Base-by-base conservation (phyloP, 2,888 invertebrate genomes). In the Torymus auratus region DNA sequence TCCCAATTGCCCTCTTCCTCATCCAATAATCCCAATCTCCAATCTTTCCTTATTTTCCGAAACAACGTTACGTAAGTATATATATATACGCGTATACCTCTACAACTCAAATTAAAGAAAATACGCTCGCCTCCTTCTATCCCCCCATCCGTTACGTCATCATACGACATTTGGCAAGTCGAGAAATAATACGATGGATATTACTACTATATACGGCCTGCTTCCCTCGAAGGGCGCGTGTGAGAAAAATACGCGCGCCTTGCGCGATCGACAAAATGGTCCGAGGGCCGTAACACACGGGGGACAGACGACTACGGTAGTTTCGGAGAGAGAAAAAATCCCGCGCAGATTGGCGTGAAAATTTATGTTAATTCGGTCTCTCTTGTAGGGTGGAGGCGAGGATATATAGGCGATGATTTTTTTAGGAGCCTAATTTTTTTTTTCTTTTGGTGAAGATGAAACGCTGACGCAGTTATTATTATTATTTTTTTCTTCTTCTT, bases 301-400 rank as follows among this genome's bases (percentile, higher is more conserved):
- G 28, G 60, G 23, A n/a, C 52, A 28, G 28, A 28, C 7, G 41
- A 41, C 41, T 0, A 41, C 7, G 41, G 41, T 41, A 41, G 41
- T 41, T 41, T 41, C 0, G 11, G 17, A 3, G 41, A 3, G 41
- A 23, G 20, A 14, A 73, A 74, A 82, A 75, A 75, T 72, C 61
- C 58, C 15, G 64, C 11, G 56, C 82, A 82, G 76, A 82, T 82
- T 82, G 82, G 62, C 76, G 80, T 77, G 80, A 80, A 80, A 82
- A 82, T 82, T 82, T 82, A 82, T 82, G 82, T 80, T 80, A 80
- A 82, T 80, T 82, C 55, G 56, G 58, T 41, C 41, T 41, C 7
- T 41, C 5, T 64, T 67, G 56, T 71, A 15, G 73, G 71, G 75
- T 41, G 41, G 7, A 41, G 41, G 7, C 20, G 20, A 41, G 28